Conservation (phyloP, 2,888 invertebrate genomes). For the Drosophila macrospina region DNA sequence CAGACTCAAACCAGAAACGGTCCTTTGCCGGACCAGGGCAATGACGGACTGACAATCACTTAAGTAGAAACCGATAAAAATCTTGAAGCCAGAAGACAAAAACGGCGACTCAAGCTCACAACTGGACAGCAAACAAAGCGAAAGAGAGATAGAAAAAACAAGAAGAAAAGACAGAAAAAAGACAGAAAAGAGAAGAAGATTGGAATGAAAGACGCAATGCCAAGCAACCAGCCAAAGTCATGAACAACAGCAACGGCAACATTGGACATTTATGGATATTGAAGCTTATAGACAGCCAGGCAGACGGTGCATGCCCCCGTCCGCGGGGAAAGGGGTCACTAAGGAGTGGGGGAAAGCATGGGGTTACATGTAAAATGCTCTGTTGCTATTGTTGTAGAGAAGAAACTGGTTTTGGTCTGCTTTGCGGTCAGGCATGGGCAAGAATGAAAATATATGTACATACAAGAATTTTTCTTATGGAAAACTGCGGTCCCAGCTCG, state of each 20-base stretch:
- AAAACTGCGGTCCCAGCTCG: constrained; percentile 54
- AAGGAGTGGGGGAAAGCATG: not conserved
- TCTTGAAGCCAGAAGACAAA: constrained; percentile 62
- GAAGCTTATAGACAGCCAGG: constrained; percentile 75
- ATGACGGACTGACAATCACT: constrained; percentile 82
- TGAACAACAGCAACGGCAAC: constrained; percentile 66
- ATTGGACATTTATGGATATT: constrained; percentile 81
- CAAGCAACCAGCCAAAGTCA: constrained; percentile 64
- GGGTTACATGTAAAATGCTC: constrained; percentile 31
- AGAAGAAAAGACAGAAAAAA: constrained; percentile 18
- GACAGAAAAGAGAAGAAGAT: constrained; percentile 27
- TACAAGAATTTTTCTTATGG: constrained; percentile 42
- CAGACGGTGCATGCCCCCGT: constrained; percentile 24
- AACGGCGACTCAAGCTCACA: constrained; percentile 55
- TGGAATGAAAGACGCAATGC: constrained; percentile 50
- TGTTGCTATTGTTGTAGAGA: constrained; percentile 46
- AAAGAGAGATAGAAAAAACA: constrained; percentile 4
- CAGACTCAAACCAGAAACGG: constrained; percentile 37
- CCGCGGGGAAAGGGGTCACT: not conserved
- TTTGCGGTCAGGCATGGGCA: constrained; percentile 27
- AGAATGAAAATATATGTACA: constrained; percentile 42
- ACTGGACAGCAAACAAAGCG: constrained; percentile 45
- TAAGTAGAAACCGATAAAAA: constrained; percentile 81
- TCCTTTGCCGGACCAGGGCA: constrained; percentile 40
- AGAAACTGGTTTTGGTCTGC: constrained; percentile 60